Conservation (phyloP, 2,888 invertebrate species). For the Podabrus alpinus region DNA sequence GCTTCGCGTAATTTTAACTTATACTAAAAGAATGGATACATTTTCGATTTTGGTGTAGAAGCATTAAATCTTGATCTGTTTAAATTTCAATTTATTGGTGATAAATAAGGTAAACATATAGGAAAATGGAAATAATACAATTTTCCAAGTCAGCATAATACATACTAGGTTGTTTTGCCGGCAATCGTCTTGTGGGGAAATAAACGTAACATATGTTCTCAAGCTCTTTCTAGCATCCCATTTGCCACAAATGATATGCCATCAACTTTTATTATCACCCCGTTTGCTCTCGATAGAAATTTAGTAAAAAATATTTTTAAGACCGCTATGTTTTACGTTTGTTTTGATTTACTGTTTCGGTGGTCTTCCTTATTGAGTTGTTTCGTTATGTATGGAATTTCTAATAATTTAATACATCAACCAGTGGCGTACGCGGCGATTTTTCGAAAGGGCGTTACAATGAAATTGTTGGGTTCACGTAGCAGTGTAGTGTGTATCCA, state of each 20-base stretch:
- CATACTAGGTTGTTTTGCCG: slow-evolving; percentile 1
- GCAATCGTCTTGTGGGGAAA: slow-evolving; percentile 4
- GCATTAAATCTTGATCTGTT: not conserved
- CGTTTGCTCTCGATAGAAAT: not conserved
- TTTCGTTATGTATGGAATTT: not conserved
- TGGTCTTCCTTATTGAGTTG: not conserved
- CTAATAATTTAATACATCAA: not conserved
- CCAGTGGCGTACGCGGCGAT: not conserved
- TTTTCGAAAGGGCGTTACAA: not conserved
- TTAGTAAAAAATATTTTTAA: slow-evolving; percentile 3
- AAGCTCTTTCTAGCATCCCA: slow-evolving; percentile 5
- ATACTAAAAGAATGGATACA: not conserved
- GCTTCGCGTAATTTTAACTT: not conserved
- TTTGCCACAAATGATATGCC: slow-evolving; percentile 7
- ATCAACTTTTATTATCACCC: slow-evolving; percentile 8
- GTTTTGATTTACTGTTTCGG: not conserved
- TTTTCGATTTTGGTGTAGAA: not conserved
- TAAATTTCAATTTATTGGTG: not conserved
- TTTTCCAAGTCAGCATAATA: not conserved
- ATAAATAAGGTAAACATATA: not conserved
- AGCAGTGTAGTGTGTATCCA: too few species aligned
- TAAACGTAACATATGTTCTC: slow-evolving; percentile 8
- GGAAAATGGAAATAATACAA: not conserved
- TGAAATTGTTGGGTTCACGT: too few species aligned
- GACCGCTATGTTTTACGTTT: not conserved